Conservation (phyloP, 2,888 invertebrate species). For the Julus scanicus region DNA sequence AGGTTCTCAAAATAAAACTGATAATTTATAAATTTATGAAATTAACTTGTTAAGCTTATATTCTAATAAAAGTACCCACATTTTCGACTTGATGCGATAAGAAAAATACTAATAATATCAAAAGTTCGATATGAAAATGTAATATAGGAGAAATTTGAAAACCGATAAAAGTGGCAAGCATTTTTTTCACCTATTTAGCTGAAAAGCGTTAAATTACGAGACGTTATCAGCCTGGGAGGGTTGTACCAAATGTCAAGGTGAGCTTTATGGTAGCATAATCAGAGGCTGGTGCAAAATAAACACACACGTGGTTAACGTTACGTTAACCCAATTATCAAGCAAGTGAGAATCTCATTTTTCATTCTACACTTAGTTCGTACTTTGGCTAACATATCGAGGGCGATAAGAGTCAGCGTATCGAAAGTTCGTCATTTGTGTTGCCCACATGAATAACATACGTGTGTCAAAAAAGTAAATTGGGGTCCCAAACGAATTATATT, state of each 20-base stretch:
- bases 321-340: conserved; percentile 28
- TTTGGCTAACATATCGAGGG: background rate
- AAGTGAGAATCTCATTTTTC: background rate
- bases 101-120: too few relatives aligned
- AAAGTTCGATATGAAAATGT: too few relatives aligned
- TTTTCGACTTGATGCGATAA: too few relatives aligned
- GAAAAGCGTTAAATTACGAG: background rate
- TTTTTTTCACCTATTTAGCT: background rate
- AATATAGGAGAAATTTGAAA: background rate
- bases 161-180: background rate
- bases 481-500: background rate
- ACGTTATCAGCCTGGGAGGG: background rate
- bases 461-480: background rate
- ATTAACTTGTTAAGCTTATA: too few relatives aligned
- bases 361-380: background rate
- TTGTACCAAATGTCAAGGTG: background rate
- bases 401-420: background rate
- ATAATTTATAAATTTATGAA: too few relatives aligned
- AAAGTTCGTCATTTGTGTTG: background rate
- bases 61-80: too few relatives aligned
- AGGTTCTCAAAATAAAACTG: too few relatives aligned
- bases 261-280: background rate
- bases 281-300: background rate
- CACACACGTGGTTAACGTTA: background rate
- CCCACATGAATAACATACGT: conserved; percentile 4